Base-by-base conservation (phyloP, 2,797 vertebrate species). In the Nyctibius grandis region DNA sequence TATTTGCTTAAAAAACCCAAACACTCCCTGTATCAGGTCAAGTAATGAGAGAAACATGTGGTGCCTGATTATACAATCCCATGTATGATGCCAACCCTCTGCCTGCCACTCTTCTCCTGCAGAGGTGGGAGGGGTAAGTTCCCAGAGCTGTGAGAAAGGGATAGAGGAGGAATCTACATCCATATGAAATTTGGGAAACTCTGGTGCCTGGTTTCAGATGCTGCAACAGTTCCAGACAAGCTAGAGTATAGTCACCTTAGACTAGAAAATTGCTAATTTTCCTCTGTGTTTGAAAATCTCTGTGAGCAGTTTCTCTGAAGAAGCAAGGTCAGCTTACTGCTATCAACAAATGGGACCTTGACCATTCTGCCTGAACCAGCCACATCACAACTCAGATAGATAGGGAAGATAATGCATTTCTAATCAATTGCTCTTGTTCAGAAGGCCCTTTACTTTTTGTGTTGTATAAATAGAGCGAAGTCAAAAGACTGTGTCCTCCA, bases 261-360 rank as follows among this genome's bases (percentile, higher is more conserved):
- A 34, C 56, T 33, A 38, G 63, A 63, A 91, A 54, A 70, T 1
- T 73, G 29, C 9, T 61, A 8, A 48, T 81, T 87, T 80, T 88
- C 44, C 59, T 63, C 45, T 48, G 16, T 48, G 26, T 54, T 61
- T 79, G 44, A 67, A 79, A 89, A 79, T 57, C 40, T 57, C 42
- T n/a, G 29, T 2, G 21, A 93, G 68, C 48, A 75, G 42, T 72
- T 88, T 68, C 34, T 38, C 61, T 54, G 57, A 91, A 95, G 73
- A 75, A 83, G 85, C 48, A 50, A 85, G 61, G 42, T 80, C 88
- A 83, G 69, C 61, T 89, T 60, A 47, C 72, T 57, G 60, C 61
- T 94, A 88, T 91, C 83, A 90, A 88, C 50, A 47, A 16, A 48
- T 16, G 76, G 45, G 69, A 85, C 79, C 88, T 94, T 88, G 93